Base-by-base conservation (phyloP, 2,113 vertebrate species). In the Scomber japonicus region DNA sequence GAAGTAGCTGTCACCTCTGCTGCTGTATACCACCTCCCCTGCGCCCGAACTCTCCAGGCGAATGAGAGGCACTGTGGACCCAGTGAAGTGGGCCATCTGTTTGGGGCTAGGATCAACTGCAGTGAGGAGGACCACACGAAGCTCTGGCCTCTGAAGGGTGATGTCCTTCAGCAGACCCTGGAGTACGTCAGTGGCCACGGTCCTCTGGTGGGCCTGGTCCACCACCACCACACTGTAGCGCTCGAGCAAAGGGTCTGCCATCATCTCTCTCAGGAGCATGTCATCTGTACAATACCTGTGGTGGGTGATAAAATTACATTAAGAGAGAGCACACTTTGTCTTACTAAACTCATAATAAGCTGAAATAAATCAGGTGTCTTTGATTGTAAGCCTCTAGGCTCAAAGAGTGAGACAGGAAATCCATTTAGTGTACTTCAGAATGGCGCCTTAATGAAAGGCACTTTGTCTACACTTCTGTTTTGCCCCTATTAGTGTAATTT, bases 281-380 rank as follows among this genome's bases (percentile, higher is more conserved):
- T 95, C 95, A 1, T 97, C 97, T 0, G 97, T 97, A 46, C 96
- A 97, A 82, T 96, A 98, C 80, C 97, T 98, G 88, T 11, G 17
- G 10, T 19, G 21, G 19, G 50, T 7, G 31, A 60, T 11, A 13
- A 15, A 71, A 46, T 17, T 2, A 17, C 14, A 40, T 82, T n/a
- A 51, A 1, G 35, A 61, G 35, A 27, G 7, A 45, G 30, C 21
- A 40, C 24, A 30, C 5, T 46, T 63, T 24, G 27, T 61, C 35
- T 40, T 40, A 40, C 24, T 16, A 69, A n/a, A 65, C 30, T 66
- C 46, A 46, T 31, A 21, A 80, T 11, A 44, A 24, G 35, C 14
- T 78, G 51, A 82, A 56, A 84, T 78, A 62, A 49, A 80, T 83
- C 13, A 24, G 24, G 14, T 51, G 50, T 50, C 11, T 62, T 66